Evolutionary conservation across 1,140 invertebrate species (phyloP).

Genomic region (Drosophila sucinea): DNA sequence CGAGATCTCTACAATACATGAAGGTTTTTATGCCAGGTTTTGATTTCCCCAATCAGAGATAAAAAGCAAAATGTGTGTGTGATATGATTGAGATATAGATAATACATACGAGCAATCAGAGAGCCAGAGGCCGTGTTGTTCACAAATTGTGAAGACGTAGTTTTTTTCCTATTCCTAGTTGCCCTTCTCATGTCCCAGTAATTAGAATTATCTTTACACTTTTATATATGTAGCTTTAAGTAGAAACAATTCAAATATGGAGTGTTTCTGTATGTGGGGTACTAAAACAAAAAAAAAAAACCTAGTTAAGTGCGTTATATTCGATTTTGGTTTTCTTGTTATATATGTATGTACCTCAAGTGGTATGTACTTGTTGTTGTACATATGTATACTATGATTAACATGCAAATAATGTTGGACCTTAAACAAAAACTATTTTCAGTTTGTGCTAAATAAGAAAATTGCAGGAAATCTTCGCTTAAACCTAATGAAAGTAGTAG

Average conservation of each 20-base stretch:
- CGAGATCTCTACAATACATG: no score
- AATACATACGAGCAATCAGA: not conserved
- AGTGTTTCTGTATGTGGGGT: not conserved
- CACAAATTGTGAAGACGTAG: not conserved
- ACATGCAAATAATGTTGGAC: not conserved
- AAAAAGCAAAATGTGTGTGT: no score
- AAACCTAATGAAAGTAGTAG: constrained; percentile 51
- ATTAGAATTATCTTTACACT: constrained; percentile 5
- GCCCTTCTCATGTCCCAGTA: constrained; percentile 6
- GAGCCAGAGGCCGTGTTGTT: not conserved
- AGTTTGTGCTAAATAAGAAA: constrained; percentile 58
- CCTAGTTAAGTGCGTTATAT: not conserved
- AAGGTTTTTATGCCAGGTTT: no score
- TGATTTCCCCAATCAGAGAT: no score
- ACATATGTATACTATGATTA: no score
- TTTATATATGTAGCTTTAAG: not conserved
- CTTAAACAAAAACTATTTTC: constrained; percentile 1
- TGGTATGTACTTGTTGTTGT: no score
- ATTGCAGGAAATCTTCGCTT: constrained; percentile 76
- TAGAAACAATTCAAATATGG: constrained; percentile 7
- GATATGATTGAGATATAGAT: no score
- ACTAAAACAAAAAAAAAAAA: not conserved
- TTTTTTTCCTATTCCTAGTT: not conserved
- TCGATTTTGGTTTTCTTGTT: not conserved
- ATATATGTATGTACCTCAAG: not conserved